Conservation (phyloP, 1,140 invertebrate genomes). For the Atta texana region DNA sequence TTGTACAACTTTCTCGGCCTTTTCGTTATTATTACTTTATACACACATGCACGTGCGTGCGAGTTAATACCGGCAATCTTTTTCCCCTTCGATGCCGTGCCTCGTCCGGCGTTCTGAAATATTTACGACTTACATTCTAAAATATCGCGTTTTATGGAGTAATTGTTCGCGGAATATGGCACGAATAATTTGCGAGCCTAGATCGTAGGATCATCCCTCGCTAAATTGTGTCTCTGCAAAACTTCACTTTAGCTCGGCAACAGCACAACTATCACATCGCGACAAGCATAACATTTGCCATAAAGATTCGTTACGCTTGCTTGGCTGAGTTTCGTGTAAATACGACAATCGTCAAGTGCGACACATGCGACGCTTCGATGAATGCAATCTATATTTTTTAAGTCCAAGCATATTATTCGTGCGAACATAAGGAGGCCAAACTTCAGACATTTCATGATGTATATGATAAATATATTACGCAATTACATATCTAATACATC, state of each 20-base stretch:
- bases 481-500: not conserved
- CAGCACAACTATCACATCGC: not conserved
- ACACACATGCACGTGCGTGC: not conserved
- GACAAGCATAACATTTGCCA: slow-evolving; percentile 1
- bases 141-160: slow-evolving; percentile 52
- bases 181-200: slow-evolving; percentile 28
- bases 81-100: not conserved
- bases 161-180: slow-evolving; percentile 5
- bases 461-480: not conserved
- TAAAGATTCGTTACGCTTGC: slow-evolving; percentile 31
- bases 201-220: not conserved
- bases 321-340: not conserved
- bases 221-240: slow-evolving; percentile 15
- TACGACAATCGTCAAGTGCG: not conserved
- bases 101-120: slow-evolving; percentile 32
- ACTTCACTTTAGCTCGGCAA: slow-evolving; percentile 5
- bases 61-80: not conserved
- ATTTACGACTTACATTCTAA: slow-evolving; percentile 27
- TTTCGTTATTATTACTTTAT: slow-evolving; percentile 30
- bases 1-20: slow-evolving; percentile 34
- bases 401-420: not conserved
- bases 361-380: not conserved
- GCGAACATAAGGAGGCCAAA: not conserved
- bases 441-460: not conserved
- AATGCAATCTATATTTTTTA: not conserved